phyloP scores from a whole-genome alignment of 2,888 invertebrate genomes.

The Uloborus plumipes region DNA sequence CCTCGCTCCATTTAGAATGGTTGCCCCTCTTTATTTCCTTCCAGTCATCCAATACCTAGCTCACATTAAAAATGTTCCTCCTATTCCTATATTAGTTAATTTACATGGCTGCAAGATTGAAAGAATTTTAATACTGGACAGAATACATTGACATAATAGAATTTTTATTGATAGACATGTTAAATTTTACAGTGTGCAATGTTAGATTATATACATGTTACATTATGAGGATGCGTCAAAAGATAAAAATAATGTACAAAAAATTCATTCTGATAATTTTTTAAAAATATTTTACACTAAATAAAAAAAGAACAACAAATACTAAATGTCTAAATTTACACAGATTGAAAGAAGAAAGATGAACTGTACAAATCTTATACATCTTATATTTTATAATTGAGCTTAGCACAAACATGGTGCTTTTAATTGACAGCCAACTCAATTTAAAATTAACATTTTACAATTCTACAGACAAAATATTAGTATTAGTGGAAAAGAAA shows the following conservation, averaged over 20 bases:
- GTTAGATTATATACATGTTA: slow-evolving; percentile 52
- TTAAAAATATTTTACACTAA: slow-evolving; percentile 4
- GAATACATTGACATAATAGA: slow-evolving; percentile 13
- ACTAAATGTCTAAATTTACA: slow-evolving; percentile 32
- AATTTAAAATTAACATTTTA: not conserved
- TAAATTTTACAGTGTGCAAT: slow-evolving; percentile 54
- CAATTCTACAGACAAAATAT: not conserved
- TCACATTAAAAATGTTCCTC: too few species aligned
- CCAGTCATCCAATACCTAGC: too few species aligned
- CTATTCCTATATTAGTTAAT: too few species aligned
- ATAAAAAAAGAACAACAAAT: slow-evolving; percentile 23
- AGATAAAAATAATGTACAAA: slow-evolving; percentile 51
- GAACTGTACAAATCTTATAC: slow-evolving; percentile 1
- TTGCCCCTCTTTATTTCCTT: too few species aligned
- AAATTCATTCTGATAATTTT: slow-evolving; percentile 33
- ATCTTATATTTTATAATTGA: slow-evolving; percentile 30
- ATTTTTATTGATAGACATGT: slow-evolving; percentile 40
- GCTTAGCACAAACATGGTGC: slow-evolving; percentile 37
- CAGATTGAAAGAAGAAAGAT: slow-evolving; percentile 12
- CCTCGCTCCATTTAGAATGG: too few species aligned
- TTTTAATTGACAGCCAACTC: slow-evolving; percentile 33
- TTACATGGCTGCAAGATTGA: too few species aligned
- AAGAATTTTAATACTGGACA: too few species aligned
- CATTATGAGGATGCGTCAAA: slow-evolving; percentile 7
- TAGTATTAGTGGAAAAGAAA: not conserved